Evolutionary conservation across 2,797 vertebrate genomes (phyloP), one percentile per base, ranked within the genome.

Genomic region (Paedocypris micromegethes): DNA sequence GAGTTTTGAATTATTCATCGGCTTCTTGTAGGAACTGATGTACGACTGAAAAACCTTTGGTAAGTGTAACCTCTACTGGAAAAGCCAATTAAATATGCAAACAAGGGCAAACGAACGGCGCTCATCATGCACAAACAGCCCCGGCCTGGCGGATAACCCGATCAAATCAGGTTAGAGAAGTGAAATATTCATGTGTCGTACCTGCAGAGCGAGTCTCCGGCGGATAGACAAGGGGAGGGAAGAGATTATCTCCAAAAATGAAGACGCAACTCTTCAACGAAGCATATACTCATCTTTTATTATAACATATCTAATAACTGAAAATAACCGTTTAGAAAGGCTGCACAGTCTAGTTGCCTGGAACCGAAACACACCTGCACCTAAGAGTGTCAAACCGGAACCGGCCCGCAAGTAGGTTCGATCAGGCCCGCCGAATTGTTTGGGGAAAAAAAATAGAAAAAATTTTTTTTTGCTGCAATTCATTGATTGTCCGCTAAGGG

Each of bases 131-230:
- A 67, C 63, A 66, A 9, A 46, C 8, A 40, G 38, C 44, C 50
- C 54, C 46, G 3, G 3, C n/a, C 39, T 58, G 48, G 9, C 3
- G 4, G 51, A 58, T 47, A 42, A 67, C 63, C 51, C 52, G 55
- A 72, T 75, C 79, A 75, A 79, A 77, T 74, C 75, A 66, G 77
- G 65, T 74, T 78, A 74, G 39, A 44, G 9, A 54, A 49, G 64
- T 79, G 73, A 77, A 79, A 78, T 80, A 83, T 83, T 82, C 77
- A 81, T 77, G 80, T 65, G 50, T 57, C 55, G 72, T 80, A 83
- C 78, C 77, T 83, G 77, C 75, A 74, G 69, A 81, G 46, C 66
- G 60, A 60, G 56, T 64, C 46, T 61, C 23, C 23, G 63, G 53
- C 49, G 37, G 42, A 54, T 50, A 50, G 56, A 66, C 55, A 58